A percentile compares a stretch with the other conserved stretches of the same genome.
These are phyloP conservation scores for Microcebus jonahi DNA, from an alignment of 2,113 vertebrate species.

Conservation along the genomic window DNA sequence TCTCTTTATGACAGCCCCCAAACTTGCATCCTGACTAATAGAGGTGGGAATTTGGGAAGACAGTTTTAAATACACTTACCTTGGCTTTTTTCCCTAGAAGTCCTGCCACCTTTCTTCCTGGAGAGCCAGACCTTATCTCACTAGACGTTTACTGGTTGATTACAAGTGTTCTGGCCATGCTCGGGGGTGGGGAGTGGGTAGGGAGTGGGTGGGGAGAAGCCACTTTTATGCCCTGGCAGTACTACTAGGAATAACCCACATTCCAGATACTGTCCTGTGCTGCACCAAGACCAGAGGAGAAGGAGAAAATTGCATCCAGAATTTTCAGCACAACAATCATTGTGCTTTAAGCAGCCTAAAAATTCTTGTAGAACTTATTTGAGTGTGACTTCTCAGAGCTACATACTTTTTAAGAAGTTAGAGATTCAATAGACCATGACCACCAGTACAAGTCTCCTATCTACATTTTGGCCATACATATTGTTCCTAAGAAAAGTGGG, in stretches of 20 bases:
- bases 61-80: neutral
- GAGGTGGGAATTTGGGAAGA: neutral
- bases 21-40: neutral
- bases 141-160: neutral
- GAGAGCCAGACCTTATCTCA: neutral
- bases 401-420: neutral
- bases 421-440: neutral
- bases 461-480: neutral
- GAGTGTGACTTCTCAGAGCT: neutral
- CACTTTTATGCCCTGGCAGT: neutral
- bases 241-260: neutral
- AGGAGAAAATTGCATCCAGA: neutral
- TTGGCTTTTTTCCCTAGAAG: neutral
- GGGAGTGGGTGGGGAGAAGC: too few relatives aligned
- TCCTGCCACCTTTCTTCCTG: neutral
- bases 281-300: neutral
- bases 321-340: neutral
- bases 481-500: neutral
- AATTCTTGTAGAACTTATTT: neutral
- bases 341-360: neutral
- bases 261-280: neutral
- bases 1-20: neutral
- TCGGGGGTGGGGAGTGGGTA: too few relatives aligned
- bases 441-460: neutral
- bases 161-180: neutral